Base-by-base conservation (phyloP, 1,140 invertebrate genomes). In the Trinorchestia longiramus region DNA sequence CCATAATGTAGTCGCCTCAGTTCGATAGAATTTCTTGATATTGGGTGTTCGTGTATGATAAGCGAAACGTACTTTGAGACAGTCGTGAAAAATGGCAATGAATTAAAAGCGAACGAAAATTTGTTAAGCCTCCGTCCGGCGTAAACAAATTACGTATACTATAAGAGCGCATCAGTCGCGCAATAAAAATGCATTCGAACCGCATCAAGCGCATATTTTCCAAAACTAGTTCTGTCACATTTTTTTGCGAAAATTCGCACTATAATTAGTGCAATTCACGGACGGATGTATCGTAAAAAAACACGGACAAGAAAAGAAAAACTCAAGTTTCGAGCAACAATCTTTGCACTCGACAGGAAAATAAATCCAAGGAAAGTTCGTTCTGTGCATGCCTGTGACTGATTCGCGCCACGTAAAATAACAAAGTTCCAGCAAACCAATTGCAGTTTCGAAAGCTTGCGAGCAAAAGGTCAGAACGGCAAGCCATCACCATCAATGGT, bases 371-470 rank as follows among this genome's bases (percentile, higher is more conserved):
- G 62, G 28, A 77, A 77, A 53, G 47, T 15, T 77, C 62, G 62
- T 77, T 28, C 62, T 77, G 28, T 23, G 62, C 62, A 19, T 77
- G 62, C 62, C 62, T 77, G 62, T 36, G 62, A 77, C 8, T 11
- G 62, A 77, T 77, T 77, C 62, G 62, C 62, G 62, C 62, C 62
- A 28, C 62, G 62, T 77, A 77, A 77, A 77, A 77, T 77, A 77
- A 77, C 62, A 77, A 77, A 77, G 62, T 77, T 77, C 62, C 36
- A 77, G 62, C 62, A 77, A 77, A 77, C 62, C 62, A 77, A 77
- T 77, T 77, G 62, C 62, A 77, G 62, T 77, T 77, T 77, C 62
- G 62, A 77, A 77, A 77, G 62, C 62, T 77, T 77, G 62, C 62
- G 11, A 77, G 62, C 62, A 77, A 77, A 77, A 77, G 62, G 62